phyloP scores from a whole-genome alignment of 2,797 vertebrate species.

The Epinephelus awoara region DNA sequence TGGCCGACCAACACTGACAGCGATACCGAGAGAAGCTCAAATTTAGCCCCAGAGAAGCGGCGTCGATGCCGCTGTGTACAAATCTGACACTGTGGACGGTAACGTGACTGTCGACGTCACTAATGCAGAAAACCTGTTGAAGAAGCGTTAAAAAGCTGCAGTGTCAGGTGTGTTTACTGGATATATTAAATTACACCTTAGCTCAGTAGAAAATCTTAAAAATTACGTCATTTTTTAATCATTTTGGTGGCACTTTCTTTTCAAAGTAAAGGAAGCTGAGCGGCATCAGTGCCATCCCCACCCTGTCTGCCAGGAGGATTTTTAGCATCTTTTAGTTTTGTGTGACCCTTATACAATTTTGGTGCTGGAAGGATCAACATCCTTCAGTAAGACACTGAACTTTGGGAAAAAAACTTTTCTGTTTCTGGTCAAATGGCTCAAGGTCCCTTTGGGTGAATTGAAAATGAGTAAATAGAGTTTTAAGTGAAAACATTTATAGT shows the following conservation, averaged over 20 bases:
- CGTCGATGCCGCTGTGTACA: conserved; percentile 31
- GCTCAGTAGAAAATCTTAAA: conserved; percentile 36
- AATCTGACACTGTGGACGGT: conserved; percentile 20
- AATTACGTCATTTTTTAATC: not conserved
- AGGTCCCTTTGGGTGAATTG: conserved; percentile 18
- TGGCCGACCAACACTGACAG: conserved; percentile 13
- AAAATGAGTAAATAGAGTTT: not conserved
- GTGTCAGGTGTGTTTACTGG: conserved; percentile 15
- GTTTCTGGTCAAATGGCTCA: conserved; percentile 10
- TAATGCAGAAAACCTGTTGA: not conserved
- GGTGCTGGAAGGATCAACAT: not conserved
- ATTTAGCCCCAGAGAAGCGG: conserved; percentile 42
- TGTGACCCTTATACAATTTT: not conserved
- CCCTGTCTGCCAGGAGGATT: conserved; percentile 12
- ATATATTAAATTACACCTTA: not conserved
- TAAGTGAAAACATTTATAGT: conserved; percentile 9
- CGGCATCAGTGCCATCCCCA: not conserved
- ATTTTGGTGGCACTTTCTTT: conserved; percentile 21
- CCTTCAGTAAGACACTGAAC: conserved; percentile 24
- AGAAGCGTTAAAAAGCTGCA: conserved; percentile 28
- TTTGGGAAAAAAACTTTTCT: not conserved
- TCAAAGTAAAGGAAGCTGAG: conserved; percentile 14
- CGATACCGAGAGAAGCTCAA: conserved; percentile 33
- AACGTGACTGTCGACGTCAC: not conserved
- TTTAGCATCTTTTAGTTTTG: not conserved